Conservation (phyloP, 53 echinoderm and acorn worm genomes). For the Astropecten irregularis region DNA sequence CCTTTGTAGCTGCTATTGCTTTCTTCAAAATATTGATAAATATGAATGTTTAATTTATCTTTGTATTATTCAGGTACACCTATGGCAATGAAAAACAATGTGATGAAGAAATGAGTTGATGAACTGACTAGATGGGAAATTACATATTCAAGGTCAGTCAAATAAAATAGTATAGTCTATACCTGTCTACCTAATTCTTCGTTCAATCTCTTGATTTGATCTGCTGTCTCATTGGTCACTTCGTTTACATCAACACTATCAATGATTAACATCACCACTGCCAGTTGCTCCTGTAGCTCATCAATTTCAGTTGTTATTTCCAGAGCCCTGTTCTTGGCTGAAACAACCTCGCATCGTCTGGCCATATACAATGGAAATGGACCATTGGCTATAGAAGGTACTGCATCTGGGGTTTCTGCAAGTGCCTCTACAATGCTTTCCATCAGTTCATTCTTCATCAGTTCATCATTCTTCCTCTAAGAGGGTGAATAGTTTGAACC, state of each 20-base stretch:
- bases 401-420: neutral
- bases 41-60: no score
- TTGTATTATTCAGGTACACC: neutral
- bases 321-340: neutral
- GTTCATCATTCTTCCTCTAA: constrained; percentile 9
- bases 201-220: neutral
- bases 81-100: neutral
- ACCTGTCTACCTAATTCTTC: neutral
- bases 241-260: neutral
- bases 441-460: neutral
- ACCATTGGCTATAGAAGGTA: neutral
- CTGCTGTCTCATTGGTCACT: neutral
- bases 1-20: neutral
- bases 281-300: constrained; percentile 18
- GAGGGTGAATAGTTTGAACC: constrained; percentile 28
- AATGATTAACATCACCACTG: neutral
- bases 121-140: neutral
- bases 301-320: neutral
- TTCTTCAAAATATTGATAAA: neutral
- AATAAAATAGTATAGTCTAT: neutral
- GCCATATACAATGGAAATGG: constrained; percentile 9
- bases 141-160: neutral
- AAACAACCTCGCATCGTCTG: neutral
- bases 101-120: neutral
- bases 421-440: constrained; percentile 6